Evolutionary conservation across 2,888 invertebrate species (phyloP), one percentile per base, ranked within the genome.

Genomic region (Boloria euphrosyne): DNA sequence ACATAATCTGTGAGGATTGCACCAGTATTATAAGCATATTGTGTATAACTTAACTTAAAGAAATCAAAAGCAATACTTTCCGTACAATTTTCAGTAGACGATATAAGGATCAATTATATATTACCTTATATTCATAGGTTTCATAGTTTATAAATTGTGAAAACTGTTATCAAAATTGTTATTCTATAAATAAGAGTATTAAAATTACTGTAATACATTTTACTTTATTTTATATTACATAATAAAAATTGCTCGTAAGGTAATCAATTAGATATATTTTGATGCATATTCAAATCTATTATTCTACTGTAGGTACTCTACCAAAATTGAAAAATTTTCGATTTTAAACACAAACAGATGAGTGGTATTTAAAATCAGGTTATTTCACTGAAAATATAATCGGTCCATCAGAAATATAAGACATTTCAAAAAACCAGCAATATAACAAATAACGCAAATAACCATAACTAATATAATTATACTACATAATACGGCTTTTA

Each of bases 11-110:
- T 51, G 47, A 46, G 52, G 46, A 3, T 22, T 47, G 58, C 38
- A 47, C 49, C 18, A 13, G 46, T 59, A 18, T 13, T 27, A 52
- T 16, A 22, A 59, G 7, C 31, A 65, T 65, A 51, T 55, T 17
- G 31, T 22, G 7, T 46, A 38, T 38, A 38, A 51, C 14, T 47
- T 71, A 68, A 66, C 18, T 72, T 67, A 67, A 65, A 44, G 58
- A 62, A 65, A 66, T 65, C 65, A 62, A 70, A 70, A 72, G 72
- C 72, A 72, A 72, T 72, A 72, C 67, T 65, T 65, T 64, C 68
- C 50, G 70, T 72, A 71, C 71, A 71, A 71, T 70, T 65, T 58
- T 63, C 63, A 62, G 50, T 70, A 71, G 70, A 44, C 51, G 17
- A 59, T 46, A 18, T 53, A 58, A 52, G 49, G 31, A 62, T 44